These are phyloP conservation scores for Lasioglossum figueresi DNA, from an alignment of 2,888 invertebrate species.

Conservation along the genomic window DNA sequence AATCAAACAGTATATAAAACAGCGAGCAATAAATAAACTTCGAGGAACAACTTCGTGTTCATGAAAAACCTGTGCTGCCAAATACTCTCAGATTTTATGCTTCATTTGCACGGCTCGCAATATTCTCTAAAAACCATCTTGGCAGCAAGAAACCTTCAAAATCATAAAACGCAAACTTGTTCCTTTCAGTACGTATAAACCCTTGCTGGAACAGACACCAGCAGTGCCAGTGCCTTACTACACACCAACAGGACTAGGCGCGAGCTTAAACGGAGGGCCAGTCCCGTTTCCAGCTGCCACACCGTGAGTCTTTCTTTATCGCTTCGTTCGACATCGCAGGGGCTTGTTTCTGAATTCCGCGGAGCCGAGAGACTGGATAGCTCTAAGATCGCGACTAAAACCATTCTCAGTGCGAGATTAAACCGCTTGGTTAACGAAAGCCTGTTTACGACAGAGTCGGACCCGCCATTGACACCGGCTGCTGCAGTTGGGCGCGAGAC, in stretches of 20 bases:
- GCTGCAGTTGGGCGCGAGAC: constrained; percentile 58
- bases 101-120: neutral
- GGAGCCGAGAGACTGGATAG: neutral
- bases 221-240: neutral
- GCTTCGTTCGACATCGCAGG: neutral
- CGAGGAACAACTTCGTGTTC: neutral
- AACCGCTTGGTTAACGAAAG: neutral
- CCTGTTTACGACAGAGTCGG: constrained; percentile 23
- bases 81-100: neutral
- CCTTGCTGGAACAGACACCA: constrained; percentile 11
- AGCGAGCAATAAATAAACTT: neutral
- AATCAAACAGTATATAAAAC: neutral
- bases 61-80: neutral
- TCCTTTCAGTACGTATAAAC: constrained; percentile 41
- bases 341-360: neutral
- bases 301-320: constrained; percentile 9
- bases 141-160: neutral
- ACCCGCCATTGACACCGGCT: constrained; percentile 13
- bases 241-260: neutral
- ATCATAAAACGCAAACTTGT: neutral
- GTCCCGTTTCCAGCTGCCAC: neutral
- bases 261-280: neutral
- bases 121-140: neutral
- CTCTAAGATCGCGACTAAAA: neutral
- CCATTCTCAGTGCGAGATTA: neutral